These are phyloP conservation scores for Thamnaconus septentrionalis DNA, from an alignment of 2,113 vertebrate species.

Conservation along the genomic window DNA sequence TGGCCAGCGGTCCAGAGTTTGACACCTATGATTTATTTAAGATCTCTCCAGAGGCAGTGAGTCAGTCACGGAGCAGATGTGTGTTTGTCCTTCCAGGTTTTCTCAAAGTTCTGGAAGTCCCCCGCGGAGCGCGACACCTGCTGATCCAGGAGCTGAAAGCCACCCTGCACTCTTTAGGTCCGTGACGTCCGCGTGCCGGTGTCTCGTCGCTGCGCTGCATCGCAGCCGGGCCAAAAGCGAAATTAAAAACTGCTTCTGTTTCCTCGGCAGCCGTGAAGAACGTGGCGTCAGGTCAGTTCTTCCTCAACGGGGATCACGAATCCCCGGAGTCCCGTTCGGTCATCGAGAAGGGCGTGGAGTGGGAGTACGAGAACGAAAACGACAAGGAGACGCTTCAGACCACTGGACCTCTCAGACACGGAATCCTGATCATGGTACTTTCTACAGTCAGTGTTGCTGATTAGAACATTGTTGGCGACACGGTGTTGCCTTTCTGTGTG, in stretches of 20 bases:
- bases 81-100: conserved; percentile 77
- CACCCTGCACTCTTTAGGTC: conserved; percentile 86
- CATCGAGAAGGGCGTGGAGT: conserved; percentile 92
- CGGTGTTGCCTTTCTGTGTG: too few relatives aligned
- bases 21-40: conserved; percentile 5
- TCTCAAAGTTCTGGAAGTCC: conserved; percentile 94
- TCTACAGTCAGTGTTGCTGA: too few relatives aligned
- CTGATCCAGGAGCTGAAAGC: conserved; percentile 89
- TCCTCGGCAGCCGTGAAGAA: conserved; percentile 86
- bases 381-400: conserved; percentile 90
- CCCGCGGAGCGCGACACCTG: conserved; percentile 90
- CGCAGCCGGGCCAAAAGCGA: background rate
- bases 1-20: too few relatives aligned
- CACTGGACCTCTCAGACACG: conserved; percentile 85
- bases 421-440: conserved; percentile 86
- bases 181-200: background rate
- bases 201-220: background rate
- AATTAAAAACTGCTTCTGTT: background rate
- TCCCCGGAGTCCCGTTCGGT: conserved; percentile 83
- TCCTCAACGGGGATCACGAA: conserved; percentile 87
- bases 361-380: conserved; percentile 92
- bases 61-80: conserved; percentile 34
- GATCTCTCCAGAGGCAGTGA: background rate
- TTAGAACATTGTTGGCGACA: too few relatives aligned
- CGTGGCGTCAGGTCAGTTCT: conserved; percentile 85